These are phyloP conservation scores for Hypolimnas misippus DNA, from an alignment of 2,888 invertebrate genomes.

Conservation along the genomic window DNA sequence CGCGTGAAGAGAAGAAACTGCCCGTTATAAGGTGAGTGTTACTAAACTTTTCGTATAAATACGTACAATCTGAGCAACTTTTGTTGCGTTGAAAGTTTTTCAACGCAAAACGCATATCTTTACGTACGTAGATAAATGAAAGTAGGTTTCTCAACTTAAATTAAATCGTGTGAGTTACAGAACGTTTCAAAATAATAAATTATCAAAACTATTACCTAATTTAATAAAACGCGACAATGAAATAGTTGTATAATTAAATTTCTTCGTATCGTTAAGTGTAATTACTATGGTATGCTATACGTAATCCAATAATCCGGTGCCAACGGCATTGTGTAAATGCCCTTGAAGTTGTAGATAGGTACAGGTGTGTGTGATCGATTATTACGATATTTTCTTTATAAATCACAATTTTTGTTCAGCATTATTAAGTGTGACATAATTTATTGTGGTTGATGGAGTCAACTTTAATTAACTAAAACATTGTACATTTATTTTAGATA, in stretches of 20 bases:
- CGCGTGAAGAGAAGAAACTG: slow-evolving; percentile 38
- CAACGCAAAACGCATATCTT: slow-evolving; percentile 17
- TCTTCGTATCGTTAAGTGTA: not conserved
- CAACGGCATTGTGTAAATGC: slow-evolving; percentile 32
- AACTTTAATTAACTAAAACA: not conserved
- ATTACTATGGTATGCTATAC: slow-evolving; percentile 29
- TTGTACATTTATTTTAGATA: too few relatives aligned
- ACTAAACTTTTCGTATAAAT: slow-evolving; percentile 8
- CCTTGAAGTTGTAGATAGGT: slow-evolving; percentile 29
- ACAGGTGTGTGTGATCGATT: slow-evolving; percentile 33
- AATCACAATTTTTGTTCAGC: slow-evolving; percentile 11
- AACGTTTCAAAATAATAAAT: not conserved
- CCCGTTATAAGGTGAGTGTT: slow-evolving; percentile 50
- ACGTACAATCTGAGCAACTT: slow-evolving; percentile 17
- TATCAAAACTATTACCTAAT: not conserved
- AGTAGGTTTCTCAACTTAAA: slow-evolving; percentile 30
- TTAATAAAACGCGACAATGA: slow-evolving; percentile 1
- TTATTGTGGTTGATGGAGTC: not conserved
- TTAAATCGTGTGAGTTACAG: not conserved
- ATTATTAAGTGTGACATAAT: not conserved
- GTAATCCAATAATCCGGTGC: slow-evolving; percentile 35
- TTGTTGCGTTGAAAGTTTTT: slow-evolving; percentile 33
- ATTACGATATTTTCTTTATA: slow-evolving; percentile 25
- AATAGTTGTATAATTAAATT: slow-evolving; percentile 23
- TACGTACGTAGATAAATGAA: slow-evolving; percentile 38